phyloP scores from a whole-genome alignment of 92 coral and sea anemone genomes.

The Porites divaricata region DNA sequence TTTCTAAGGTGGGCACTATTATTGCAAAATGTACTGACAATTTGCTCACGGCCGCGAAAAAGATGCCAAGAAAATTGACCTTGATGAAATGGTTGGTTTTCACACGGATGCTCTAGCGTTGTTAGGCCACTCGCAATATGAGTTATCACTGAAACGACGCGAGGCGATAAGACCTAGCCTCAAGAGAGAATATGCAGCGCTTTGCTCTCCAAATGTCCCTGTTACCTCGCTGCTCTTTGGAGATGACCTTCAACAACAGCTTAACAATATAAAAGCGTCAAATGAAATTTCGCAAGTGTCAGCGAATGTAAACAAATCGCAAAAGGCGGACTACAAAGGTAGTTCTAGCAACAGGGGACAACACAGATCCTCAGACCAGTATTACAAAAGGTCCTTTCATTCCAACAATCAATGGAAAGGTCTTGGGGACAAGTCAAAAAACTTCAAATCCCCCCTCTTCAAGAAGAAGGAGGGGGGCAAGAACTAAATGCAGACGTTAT shows the following conservation, averaged over 20 bases:
- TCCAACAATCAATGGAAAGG: too few species aligned
- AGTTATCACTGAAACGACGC: constrained; percentile 29
- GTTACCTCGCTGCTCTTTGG: background rate
- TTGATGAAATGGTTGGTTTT: constrained; percentile 38
- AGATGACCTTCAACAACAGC: background rate
- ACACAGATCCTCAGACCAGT: too few species aligned
- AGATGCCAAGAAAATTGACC: constrained; percentile 8
- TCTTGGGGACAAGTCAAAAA: too few species aligned
- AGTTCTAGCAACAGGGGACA: too few species aligned
- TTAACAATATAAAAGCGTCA: too few species aligned
- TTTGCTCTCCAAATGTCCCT: constrained; percentile 23
- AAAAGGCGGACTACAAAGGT: too few species aligned
- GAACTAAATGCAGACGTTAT: too few species aligned
- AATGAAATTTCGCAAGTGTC: too few species aligned
- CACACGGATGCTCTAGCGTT: constrained; percentile 42
- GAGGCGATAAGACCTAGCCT: constrained; percentile 45
- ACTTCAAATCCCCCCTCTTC: too few species aligned
- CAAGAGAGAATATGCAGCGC: constrained; percentile 31
- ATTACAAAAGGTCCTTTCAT: too few species aligned
- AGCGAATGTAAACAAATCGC: too few species aligned
- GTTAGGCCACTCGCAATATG: constrained; percentile 40
- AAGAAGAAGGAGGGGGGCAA: too few species aligned
- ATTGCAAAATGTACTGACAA: constrained; percentile 42
- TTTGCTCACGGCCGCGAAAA: constrained; percentile 9
- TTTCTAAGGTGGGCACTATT: constrained; percentile 41